Base-by-base conservation (phyloP, 2,797 vertebrate genomes). In the Clarias platycephalus region DNA sequence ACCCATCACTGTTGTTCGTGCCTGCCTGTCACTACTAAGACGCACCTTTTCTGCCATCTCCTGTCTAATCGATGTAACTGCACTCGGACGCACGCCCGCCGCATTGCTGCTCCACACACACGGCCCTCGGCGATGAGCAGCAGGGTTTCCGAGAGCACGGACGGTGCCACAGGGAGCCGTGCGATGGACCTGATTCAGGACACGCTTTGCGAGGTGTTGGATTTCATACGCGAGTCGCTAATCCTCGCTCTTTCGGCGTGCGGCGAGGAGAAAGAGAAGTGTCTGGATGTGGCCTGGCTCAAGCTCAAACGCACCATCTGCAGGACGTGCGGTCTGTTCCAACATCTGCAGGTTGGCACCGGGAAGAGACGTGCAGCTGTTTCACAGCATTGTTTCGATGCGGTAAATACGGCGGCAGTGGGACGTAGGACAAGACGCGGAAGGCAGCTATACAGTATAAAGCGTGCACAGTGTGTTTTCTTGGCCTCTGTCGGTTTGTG, bases 271-370 rank as follows among this genome's bases (percentile, higher is more conserved):
- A 34, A 86, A 22, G 86, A 88, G 86, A 80, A 83, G 44, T 58
- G 62, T 12, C 71, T 88, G 70, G 88, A 89, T 20, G 82, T 89
- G 82, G 85, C 86, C 66, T 89, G 86, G 76, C 88, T 89, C 63
- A 89, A 64, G 34, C 85, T 90, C 76, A 89, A 83, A 84, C 82
- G 71, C 71, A 83, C 84, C 9, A 83, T 89, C 60, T 83, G 85
- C 49, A 84, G 68, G 83, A 86, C 80, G 22, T 81, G 83, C 83
- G 44, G 67, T 71, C 85, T 85, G 34, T 85, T 89, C 24, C 83
- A 83, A 58, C 85, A 68, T 68, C 18, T 81, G 55, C 88, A 90
- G 88, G 90, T 90, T 70, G 63, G 87, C 83, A 68, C 12, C 10
- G 10, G 15, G 24, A 77, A 15, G 72, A 57, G 55, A 58, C 1